Base-by-base conservation (phyloP, 2,888 invertebrate genomes). In the Ceratothoa steindachneri region DNA sequence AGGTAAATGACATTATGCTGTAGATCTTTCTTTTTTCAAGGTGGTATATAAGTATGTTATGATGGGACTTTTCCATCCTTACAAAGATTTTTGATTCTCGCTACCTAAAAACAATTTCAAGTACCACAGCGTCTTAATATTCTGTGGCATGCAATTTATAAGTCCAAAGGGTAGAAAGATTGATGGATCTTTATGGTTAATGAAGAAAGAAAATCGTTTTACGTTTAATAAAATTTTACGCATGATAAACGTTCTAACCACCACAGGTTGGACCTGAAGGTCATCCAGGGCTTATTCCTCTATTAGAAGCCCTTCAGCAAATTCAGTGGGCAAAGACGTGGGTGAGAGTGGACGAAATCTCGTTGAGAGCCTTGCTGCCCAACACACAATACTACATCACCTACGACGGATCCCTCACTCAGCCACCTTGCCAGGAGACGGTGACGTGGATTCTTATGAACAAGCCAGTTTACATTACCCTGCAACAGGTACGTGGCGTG, bases 1-100 rank as follows among this genome's bases (percentile, higher is more conserved):
- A 97, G 92, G 97, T 97, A 87, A 86, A 86, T 75, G 60, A 12
- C n/a, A n/a, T n/a, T n/a, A n/a, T n/a, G n/a, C n/a, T n/a, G n/a
- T n/a, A n/a, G n/a, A n/a, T n/a, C n/a, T n/a, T n/a, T n/a, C n/a
- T n/a, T n/a, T n/a, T n/a, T n/a, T n/a, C n/a, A n/a, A n/a, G n/a
- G n/a, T n/a, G n/a, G n/a, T n/a, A n/a, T n/a, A n/a, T n/a, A n/a
- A n/a, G n/a, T n/a, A n/a, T n/a, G n/a, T n/a, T n/a, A n/a, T n/a
- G n/a, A n/a, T n/a, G n/a, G n/a, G n/a, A n/a, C n/a, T n/a, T n/a
- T n/a, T n/a, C n/a, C n/a, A n/a, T n/a, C n/a, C n/a, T n/a, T 27
- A 15, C 67, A 27, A 0, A 15, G 12, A 51, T 12, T 51, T 51
- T 51, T 51, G 12, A 51, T 51, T 51, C 12, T 15, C 12, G 51